Base-by-base conservation (phyloP, 2,113 vertebrate genomes). In the Oryzias woworae region DNA sequence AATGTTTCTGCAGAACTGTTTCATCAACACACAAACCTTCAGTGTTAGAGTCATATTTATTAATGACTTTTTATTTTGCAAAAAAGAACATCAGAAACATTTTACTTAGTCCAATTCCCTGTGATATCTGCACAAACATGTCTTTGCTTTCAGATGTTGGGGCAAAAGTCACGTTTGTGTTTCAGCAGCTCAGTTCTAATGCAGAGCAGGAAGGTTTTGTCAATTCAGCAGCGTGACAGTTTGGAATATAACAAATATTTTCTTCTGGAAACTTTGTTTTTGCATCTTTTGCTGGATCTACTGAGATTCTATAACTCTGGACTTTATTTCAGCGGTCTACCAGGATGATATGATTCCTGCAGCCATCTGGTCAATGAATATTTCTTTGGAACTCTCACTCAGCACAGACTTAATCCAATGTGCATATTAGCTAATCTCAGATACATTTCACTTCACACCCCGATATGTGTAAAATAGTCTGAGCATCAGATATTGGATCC, bases 321-420 rank as follows among this genome's bases (percentile, higher is more conserved):
- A 75, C 73, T 72, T 78, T 28, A 80, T 83, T 83, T 82, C 60
- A 36, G 54, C 65, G 62, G 78, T 72, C 74, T 74, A 28, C 18
- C 17, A 18, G 56, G 61, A 62, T 45, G 44, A 10, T 8, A 69
- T 46, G 58, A 6, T 56, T 15, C 16, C 23, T 18, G 45, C 44
- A 46, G 44, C 71, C 50, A 62, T 64, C 45, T 56, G 50, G 51
- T 41, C 26, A 20, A 62, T 66, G 73, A 20, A 22, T 36, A 53
- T 58, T 66, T 62, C 57, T 63, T n/a, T 59, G 16, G 53, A 51
- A 44, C 43, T 54, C 26, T 55, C 41, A 24, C 41, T 72, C 54
- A 22, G 44, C 69, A 28, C 53, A 42, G 52, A 62, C 48, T 71
- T 78, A n/a, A 76, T 76, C 77, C 66, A 46, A 69, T 63, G 50